A percentile compares a stretch with the other conserved stretches of the same genome.
Evolutionary conservation across 2,113 vertebrate genomes (phyloP).

Genomic region (Probosciger aterrimus): DNA sequence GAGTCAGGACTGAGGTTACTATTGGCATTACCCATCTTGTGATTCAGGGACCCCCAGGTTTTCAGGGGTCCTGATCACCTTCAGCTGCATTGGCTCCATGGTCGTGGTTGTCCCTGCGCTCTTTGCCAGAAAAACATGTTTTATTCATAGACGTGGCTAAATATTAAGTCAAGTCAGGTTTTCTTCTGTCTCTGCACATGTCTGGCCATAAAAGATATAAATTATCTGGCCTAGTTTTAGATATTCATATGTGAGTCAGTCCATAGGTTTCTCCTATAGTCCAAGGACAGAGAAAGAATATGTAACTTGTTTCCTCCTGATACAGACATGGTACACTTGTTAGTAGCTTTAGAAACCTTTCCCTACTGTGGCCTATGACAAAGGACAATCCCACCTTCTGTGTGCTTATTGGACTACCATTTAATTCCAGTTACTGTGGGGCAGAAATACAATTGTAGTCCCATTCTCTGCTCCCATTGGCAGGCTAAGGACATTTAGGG

Average conservation of each 20-base stretch:
- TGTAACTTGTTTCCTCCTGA: background rate
- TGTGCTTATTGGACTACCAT: background rate
- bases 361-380: background rate
- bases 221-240: background rate
- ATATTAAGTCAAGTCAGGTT: background rate
- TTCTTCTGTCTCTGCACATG: background rate
- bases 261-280: background rate
- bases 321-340: background rate
- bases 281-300: background rate
- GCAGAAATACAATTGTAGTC: background rate
- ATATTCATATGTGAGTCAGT: background rate
- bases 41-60: accelerated
- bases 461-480: background rate
- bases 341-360: background rate
- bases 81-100: background rate
- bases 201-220: background rate
- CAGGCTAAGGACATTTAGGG: background rate
- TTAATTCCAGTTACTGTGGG: background rate
- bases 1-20: background rate
- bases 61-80: background rate
- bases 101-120: background rate
- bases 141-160: accelerated
- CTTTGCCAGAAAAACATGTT: background rate
- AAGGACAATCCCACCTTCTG: background rate
- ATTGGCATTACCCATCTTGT: background rate